A percentile compares a stretch with the other conserved stretches of the same genome.
Evolutionary conservation across 2,797 vertebrate species (phyloP).

Genomic region (Spinibarbus caldwelli): DNA sequence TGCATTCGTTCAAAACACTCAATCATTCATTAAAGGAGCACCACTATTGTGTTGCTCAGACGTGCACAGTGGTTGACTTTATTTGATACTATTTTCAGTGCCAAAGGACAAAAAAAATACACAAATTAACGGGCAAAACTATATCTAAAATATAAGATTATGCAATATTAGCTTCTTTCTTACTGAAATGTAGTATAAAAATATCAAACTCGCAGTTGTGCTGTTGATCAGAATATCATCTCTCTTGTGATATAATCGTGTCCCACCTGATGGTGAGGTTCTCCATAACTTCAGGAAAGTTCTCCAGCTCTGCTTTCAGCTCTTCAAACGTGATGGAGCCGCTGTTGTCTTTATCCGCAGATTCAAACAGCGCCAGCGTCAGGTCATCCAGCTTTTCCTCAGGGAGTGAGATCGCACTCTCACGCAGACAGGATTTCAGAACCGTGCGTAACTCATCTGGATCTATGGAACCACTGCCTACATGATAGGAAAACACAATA

Average conservation of each 20-base stretch:
- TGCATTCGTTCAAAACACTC: no score
- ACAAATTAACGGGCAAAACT: no score
- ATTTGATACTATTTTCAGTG: no score
- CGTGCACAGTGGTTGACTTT: no score
- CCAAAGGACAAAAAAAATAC: no score
- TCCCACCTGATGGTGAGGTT: conserved; percentile 89
- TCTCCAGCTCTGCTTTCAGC: conserved; percentile 84
- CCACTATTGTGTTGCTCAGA: no score
- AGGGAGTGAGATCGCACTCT: conserved; percentile 87
- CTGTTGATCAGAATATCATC: neutral
- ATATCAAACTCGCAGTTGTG: neutral
- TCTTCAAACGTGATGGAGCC: conserved; percentile 91
- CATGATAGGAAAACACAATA: neutral
- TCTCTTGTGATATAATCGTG: neutral
- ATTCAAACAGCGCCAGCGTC: conserved; percentile 85
- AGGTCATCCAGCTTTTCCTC: conserved; percentile 87
- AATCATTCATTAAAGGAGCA: no score
- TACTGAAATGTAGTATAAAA: no score
- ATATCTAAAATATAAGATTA: no score
- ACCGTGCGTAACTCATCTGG: conserved; percentile 83
- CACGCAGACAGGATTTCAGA: conserved; percentile 84
- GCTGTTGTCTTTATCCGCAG: conserved; percentile 83
- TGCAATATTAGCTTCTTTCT: no score
- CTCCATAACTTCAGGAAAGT: conserved; percentile 89
- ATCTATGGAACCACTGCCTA: conserved; percentile 90